Base-by-base conservation (phyloP, 2,888 invertebrate genomes). In the Sinopyrophorus schimmeli region DNA sequence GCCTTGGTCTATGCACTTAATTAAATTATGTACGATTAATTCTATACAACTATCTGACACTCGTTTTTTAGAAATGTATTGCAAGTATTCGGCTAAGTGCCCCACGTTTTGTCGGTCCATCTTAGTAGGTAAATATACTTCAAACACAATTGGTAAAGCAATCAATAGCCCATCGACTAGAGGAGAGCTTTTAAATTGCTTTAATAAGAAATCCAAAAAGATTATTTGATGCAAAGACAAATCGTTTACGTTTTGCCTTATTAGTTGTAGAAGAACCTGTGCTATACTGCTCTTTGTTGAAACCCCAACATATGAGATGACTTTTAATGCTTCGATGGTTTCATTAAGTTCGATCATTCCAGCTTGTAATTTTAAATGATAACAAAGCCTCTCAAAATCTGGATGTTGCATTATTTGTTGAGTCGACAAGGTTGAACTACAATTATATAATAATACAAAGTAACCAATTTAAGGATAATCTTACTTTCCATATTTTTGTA, bases 61-160 rank as follows among this genome's bases (percentile, higher is more conserved):
- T 5, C 75, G 70, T 47, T 77, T 75, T 10, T 68, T 71, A 5
- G 78, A 75, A 18, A 77, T 73, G 64, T 77, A 86, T 0, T 73
- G 63, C 3, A 86, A 64, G 71, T 79, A 78, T 14, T 80, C 80
- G 5, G 73, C 69, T 15, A 86, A 63, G 9, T 77, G 65, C 0
- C 68, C 63, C 3, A 80, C 48, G 58, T 83, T 80, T 14, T 77
- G 71, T 5, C 66, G 71, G 53, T 85, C 80, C 12, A 85, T 61
- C 65, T 86, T 82, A 3, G 74, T 56, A 0, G 76, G 74, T 4
- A 86, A 58, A 51, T 84, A 79, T 4, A 80, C 77, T 71, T 86
- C 82, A 63, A 87, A 84, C 0, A 83, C 81, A 16, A 86, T 67
- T 0, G 86, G 86, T 5, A 87, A 60, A 0, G 87, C 86, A 1